Evolutionary conservation across 2,888 invertebrate genomes (phyloP), one percentile per base, ranked within the genome.

Genomic region (Volucella bombylans): DNA sequence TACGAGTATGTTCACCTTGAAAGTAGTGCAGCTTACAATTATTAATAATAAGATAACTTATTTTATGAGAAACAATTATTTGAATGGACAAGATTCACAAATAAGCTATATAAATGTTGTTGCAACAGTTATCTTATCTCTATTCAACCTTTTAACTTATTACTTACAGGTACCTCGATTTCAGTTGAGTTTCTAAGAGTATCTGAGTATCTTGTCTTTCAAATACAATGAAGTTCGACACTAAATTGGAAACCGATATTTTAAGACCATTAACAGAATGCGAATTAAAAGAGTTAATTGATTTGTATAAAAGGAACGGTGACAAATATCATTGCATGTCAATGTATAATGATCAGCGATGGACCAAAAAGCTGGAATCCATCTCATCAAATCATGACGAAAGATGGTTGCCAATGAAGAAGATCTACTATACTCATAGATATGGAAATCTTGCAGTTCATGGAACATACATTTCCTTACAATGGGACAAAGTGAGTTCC

Each of bases 381-480:
- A 10, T 57, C 74, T 78, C 87, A 10, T 76, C 86, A 2, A 14
- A 49, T 0, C 15, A 52, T 9, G 55, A 49, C 18, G 73, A 87
- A 23, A 64, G 73, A 1, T 88, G 87, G 85, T 86, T 87, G 9
- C 87, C 89, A 15, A 78, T 91, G 82, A 88, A 88, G 3, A 90
- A 89, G 59, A 77, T 65, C 2, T 90, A 90, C 74, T 90, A 88
- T 59, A 91, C 90, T 0, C 87, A 89, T 82, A 87, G 89, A 0
- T 41, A 74, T 0, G 87, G 87, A 0, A 88, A 90, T 80, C 89
- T 90, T 67, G 85, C 88, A 0, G 76, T 57, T 8, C 86, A 87
- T 74, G 90, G 91, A 49, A 91, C 91, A 8, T 90, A 89, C 68
- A 87, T 91, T 1, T 90, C 89, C 39, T 82, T 90, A 8, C 90